Evolutionary conservation across 2,113 vertebrate species (phyloP).

Genomic region (Corydoras maculifer): DNA sequence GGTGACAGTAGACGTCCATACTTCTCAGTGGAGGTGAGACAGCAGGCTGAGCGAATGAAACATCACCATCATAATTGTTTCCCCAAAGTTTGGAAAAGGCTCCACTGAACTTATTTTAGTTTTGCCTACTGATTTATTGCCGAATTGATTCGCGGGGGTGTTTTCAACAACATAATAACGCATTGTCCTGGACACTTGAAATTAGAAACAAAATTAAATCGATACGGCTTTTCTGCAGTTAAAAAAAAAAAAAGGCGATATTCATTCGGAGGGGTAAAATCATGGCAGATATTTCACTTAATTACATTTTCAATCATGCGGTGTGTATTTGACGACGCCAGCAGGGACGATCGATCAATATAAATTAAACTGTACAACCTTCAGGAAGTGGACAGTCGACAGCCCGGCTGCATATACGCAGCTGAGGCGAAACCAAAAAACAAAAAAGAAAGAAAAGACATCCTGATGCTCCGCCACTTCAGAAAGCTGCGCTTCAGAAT

Average conservation of each 20-base stretch:
- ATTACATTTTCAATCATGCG: slow-evolving; percentile 51
- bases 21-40: not conserved
- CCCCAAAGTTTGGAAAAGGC: no score
- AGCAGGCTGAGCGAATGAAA: slow-evolving; percentile 5
- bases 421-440: no score
- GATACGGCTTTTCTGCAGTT: slow-evolving; percentile 22
- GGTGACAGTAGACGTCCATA: no score
- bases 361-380: slow-evolving; percentile 34
- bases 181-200: slow-evolving; percentile 39
- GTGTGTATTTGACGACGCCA: slow-evolving; percentile 28
- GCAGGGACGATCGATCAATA: slow-evolving; percentile 34
- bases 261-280: not conserved
- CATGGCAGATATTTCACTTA: slow-evolving; percentile 47
- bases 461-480: no score
- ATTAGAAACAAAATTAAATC: slow-evolving; percentile 44
- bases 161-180: slow-evolving; percentile 44
- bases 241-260: slow-evolving; percentile 4
- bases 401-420: no score
- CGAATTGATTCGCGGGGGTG: slow-evolving; percentile 44
- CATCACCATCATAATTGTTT: slow-evolving; percentile 4
- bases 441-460: no score
- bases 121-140: slow-evolving; percentile 39
- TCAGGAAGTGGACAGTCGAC: slow-evolving; percentile 36
- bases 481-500: no score
- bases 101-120: slow-evolving; percentile 1